Conservation (phyloP, 1,140 invertebrate species). For the Drosophila nikananu region DNA sequence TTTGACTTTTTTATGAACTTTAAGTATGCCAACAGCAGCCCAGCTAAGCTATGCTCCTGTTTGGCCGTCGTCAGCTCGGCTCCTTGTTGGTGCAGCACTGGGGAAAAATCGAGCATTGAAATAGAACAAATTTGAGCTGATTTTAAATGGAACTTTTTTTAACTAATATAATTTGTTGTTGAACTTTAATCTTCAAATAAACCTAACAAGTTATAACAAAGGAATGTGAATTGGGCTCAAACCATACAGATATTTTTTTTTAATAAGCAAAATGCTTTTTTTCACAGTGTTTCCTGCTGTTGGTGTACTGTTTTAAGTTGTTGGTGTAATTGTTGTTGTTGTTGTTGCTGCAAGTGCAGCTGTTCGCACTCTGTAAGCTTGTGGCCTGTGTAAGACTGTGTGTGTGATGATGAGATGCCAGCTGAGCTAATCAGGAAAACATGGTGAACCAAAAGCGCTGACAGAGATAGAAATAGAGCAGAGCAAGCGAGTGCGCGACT, state of each 20-base stretch:
- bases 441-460: slow-evolving; percentile 37
- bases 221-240: fast-evolving
- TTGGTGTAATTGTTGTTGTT: slow-evolving; percentile 12
- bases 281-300: background rate
- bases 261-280: background rate
- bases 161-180: background rate
- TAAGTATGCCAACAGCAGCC: slow-evolving; percentile 75
- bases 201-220: background rate
- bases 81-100: slow-evolving; percentile 34
- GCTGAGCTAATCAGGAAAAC: slow-evolving; percentile 60
- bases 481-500: background rate
- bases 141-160: background rate
- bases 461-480: slow-evolving; percentile 18
- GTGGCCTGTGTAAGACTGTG: slow-evolving; percentile 28
- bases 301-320: slow-evolving; percentile 12
- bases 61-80: slow-evolving; percentile 2
- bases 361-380: slow-evolving; percentile 54
- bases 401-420: slow-evolving; percentile 57
- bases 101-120: background rate
- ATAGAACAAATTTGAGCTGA: too few relatives aligned
- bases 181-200: background rate
- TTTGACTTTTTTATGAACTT: slow-evolving; percentile 81
- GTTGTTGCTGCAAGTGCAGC: slow-evolving; percentile 25
- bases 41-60: slow-evolving; percentile 57
- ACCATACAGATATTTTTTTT: background rate